phyloP scores from a whole-genome alignment of 1,140 invertebrate species.

The Halictus rubicundus region DNA sequence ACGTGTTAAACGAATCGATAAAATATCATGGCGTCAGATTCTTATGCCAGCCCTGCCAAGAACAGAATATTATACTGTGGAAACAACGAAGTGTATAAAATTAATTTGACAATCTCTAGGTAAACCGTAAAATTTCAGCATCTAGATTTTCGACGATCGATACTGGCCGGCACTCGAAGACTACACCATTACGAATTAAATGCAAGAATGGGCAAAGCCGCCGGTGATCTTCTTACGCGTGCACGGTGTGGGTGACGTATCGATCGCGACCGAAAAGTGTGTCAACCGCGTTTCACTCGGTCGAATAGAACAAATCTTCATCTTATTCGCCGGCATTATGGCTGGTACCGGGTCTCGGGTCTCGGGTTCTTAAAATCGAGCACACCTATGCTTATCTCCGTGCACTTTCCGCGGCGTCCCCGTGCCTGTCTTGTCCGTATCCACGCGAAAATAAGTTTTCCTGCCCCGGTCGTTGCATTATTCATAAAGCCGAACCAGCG shows the following conservation, averaged over 20 bases:
- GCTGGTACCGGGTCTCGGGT: too few relatives aligned
- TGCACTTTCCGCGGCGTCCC: neutral
- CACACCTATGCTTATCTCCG: slow-evolving; percentile 10
- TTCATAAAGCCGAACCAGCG: slow-evolving; percentile 59
- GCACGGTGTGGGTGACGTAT: slow-evolving; percentile 36
- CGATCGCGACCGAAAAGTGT: slow-evolving; percentile 54
- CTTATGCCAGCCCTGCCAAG: too few relatives aligned
- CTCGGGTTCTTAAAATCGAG: slow-evolving; percentile 21
- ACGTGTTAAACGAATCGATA: too few relatives aligned
- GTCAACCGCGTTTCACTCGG: slow-evolving; percentile 50
- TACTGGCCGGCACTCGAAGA: slow-evolving; percentile 11
- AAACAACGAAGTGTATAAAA: too few relatives aligned
- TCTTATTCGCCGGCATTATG: neutral
- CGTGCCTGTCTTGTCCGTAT: slow-evolving; percentile 42
- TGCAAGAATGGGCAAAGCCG: slow-evolving; percentile 12
- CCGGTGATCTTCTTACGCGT: slow-evolving; percentile 52
- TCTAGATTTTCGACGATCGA: slow-evolving; percentile 18
- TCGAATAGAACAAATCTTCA: slow-evolving; percentile 49
- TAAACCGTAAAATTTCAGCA: too few relatives aligned
- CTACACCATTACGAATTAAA: slow-evolving; percentile 58
- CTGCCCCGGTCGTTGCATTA: slow-evolving; percentile 57
- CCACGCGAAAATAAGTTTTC: slow-evolving; percentile 47
- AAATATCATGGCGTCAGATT: too few relatives aligned
- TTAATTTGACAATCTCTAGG: too few relatives aligned
- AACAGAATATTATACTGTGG: too few relatives aligned